phyloP scores from a whole-genome alignment of 2,797 vertebrate genomes.

The Danio kyathit region DNA sequence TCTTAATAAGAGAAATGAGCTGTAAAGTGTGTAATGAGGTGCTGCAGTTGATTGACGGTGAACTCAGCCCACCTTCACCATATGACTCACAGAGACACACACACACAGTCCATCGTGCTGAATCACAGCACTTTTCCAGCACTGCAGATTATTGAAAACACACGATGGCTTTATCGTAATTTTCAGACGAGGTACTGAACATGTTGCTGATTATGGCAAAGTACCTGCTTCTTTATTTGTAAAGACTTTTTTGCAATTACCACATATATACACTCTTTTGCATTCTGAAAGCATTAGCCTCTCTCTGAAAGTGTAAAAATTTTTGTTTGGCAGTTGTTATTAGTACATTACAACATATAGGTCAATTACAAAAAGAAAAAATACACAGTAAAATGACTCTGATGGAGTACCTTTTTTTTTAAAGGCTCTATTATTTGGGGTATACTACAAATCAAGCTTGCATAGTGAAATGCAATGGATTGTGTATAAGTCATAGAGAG shows the following conservation, averaged over 20 bases:
- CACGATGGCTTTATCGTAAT: background rate
- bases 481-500: background rate
- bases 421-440: background rate
- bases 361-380: no score
- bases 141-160: background rate
- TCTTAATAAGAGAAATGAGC: slow-evolving; percentile 10
- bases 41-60: background rate
- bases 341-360: background rate
- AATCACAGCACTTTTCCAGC: slow-evolving; percentile 3
- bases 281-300: background rate
- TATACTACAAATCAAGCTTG: background rate
- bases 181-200: background rate
- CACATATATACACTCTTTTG: background rate
- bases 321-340: background rate
- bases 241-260: background rate
- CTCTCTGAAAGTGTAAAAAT: background rate
- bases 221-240: background rate
- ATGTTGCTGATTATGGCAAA: background rate
- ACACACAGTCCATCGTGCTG: slow-evolving; percentile 14
- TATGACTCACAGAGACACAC: background rate
- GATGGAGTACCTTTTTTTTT: background rate
- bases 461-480: background rate
- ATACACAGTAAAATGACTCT: no score
- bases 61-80: background rate
- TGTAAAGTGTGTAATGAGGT: slow-evolving; percentile 30